Percentiles rank a stretch among this genome's conserved stretches.
phyloP scores from a whole-genome alignment of 2,113 vertebrate species.

The Tetrao urogallus region DNA sequence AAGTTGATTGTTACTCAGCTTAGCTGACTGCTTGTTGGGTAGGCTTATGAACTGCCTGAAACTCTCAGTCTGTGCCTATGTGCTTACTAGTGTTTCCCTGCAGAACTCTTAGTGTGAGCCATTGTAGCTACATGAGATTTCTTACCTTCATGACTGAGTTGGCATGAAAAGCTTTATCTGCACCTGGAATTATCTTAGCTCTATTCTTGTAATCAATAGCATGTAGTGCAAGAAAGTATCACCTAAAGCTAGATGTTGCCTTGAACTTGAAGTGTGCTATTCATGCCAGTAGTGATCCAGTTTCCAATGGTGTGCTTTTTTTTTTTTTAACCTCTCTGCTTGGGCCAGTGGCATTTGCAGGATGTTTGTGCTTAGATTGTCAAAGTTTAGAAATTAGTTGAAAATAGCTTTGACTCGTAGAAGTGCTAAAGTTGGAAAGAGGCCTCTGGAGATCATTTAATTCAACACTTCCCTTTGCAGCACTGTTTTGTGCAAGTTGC shows the following conservation, averaged over 20 bases:
- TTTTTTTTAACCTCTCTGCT: background rate
- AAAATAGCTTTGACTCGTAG: background rate
- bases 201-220: background rate
- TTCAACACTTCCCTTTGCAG: background rate
- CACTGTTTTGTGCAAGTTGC: background rate
- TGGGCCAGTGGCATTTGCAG: background rate
- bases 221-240: background rate
- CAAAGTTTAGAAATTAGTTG: background rate
- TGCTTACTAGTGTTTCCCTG: background rate
- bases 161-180: background rate
- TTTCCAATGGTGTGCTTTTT: background rate
- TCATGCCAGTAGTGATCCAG: background rate
- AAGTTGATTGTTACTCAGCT: background rate
- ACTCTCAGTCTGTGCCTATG: background rate
- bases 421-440: background rate
- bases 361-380: background rate
- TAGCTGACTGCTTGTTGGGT: background rate
- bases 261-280: background rate
- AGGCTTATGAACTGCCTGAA: background rate
- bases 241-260: background rate
- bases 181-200: background rate
- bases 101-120: background rate
- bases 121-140: background rate
- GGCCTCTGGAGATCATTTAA: background rate
- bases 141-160: background rate